Evolutionary conservation across 1,140 invertebrate genomes (phyloP).

Genomic region (Aphaenogaster ashmeadi): DNA sequence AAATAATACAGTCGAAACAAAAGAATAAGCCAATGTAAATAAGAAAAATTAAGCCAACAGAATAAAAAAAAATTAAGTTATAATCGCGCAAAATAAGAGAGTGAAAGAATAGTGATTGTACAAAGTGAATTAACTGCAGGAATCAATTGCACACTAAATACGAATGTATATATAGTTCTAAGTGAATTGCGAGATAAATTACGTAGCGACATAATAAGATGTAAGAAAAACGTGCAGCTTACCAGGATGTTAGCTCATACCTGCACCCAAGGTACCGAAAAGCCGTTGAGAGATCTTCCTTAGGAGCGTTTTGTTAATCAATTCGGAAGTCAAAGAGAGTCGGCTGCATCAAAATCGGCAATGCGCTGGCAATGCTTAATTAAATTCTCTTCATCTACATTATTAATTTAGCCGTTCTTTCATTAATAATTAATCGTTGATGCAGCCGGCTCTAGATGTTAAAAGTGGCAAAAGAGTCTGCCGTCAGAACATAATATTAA

Average conservation of each 20-base stretch:
- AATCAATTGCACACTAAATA: conserved; percentile 84
- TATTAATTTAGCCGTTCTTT: background rate
- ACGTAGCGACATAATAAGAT: conserved; percentile 38
- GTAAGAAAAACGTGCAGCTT: conserved; percentile 80
- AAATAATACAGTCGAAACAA: conserved; percentile 28
- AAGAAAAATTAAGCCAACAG: conserved; percentile 20
- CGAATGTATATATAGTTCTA: conserved; percentile 62
- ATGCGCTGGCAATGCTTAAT: background rate
- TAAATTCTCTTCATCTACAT: background rate
- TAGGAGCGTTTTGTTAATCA: conserved; percentile 84
- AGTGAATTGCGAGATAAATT: conserved; percentile 42
- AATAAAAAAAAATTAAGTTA: conserved; percentile 61
- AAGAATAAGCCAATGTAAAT: conserved; percentile 64
- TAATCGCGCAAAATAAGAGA: conserved; percentile 39
- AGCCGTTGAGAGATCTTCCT: conserved; percentile 77
- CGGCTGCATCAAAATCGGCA: conserved; percentile 16
- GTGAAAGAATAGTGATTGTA: conserved; percentile 49
- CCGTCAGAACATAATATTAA: background rate
- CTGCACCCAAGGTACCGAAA: conserved; percentile 84
- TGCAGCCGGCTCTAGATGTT: conserved; percentile 29
- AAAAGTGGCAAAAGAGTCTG: conserved; percentile 4
- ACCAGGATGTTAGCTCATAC: conserved; percentile 82
- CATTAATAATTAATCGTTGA: background rate
- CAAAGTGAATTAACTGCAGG: conserved; percentile 50
- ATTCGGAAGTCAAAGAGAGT: conserved; percentile 64